Percentiles rank a stretch among this genome's conserved stretches.
phyloP scores from a whole-genome alignment of 2,797 vertebrate species.

The Echeneis naucrates region DNA sequence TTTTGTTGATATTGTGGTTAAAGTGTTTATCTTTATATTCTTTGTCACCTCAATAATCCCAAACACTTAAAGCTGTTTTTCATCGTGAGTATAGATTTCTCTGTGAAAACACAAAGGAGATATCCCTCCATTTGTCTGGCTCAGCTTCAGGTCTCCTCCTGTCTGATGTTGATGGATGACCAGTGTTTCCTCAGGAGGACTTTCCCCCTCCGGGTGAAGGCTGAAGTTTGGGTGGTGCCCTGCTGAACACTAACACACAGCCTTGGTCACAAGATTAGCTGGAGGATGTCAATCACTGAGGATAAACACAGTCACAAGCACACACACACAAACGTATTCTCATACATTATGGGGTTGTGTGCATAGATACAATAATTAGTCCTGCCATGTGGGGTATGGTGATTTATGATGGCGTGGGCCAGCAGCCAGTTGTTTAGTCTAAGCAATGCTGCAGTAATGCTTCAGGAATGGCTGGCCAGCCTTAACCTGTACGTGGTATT shows the following conservation, averaged over 20 bases:
- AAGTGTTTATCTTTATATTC: slow-evolving; percentile 13
- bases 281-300: slow-evolving; percentile 62
- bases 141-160: slow-evolving; percentile 9
- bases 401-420: slow-evolving; percentile 58
- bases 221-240: slow-evolving; percentile 48
- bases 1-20: slow-evolving; percentile 36
- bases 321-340: slow-evolving; percentile 27
- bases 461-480: slow-evolving; percentile 69
- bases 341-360: slow-evolving; percentile 49
- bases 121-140: not conserved
- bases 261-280: slow-evolving; percentile 61
- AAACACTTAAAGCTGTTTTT: slow-evolving; percentile 19
- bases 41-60: not conserved
- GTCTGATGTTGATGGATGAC: slow-evolving; percentile 59
- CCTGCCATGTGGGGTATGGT: slow-evolving; percentile 33
- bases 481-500: slow-evolving; percentile 51
- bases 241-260: slow-evolving; percentile 31
- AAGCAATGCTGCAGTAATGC: slow-evolving; percentile 56
- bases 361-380: slow-evolving; percentile 46
- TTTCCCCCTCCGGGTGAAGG: slow-evolving; percentile 53
- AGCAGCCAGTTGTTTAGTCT: slow-evolving; percentile 58
- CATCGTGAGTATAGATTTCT: slow-evolving; percentile 19
- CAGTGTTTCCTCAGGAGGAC: slow-evolving; percentile 57
- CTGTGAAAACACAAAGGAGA: slow-evolving; percentile 1
- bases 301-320: slow-evolving; percentile 43